Evolutionary conservation across 2,888 invertebrate species (phyloP).

Genomic region (Cephus sareptanus): DNA sequence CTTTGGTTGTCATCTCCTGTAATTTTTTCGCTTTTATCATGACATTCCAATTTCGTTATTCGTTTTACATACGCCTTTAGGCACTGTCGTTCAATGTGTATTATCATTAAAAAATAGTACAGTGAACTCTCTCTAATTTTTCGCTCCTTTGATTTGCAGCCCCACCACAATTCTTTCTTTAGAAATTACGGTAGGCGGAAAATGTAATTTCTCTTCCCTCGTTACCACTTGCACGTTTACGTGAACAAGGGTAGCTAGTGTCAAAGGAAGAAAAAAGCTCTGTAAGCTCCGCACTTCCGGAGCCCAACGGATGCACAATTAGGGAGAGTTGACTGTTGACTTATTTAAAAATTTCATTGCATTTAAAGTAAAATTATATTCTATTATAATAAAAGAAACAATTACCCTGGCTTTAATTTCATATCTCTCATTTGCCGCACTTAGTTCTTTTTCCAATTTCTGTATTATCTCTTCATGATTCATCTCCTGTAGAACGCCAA

Average conservation of each 20-base stretch:
- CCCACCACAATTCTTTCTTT: too few species aligned
- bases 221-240: too few species aligned
- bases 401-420: conserved; percentile 9
- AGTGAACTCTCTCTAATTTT: not conserved
- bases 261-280: too few species aligned
- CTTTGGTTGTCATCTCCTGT: conserved; percentile 25
- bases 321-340: not conserved
- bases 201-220: too few species aligned
- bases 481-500: not conserved
- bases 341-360: not conserved
- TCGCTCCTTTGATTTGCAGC: too few species aligned
- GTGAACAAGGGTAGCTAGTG: too few species aligned
- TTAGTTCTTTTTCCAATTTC: conserved; percentile 11
- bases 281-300: too few species aligned
- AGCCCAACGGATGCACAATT: too few species aligned
- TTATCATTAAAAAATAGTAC: not conserved
- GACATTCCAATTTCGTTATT: conserved; percentile 30
- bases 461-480: not conserved
- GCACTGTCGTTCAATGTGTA: conserved; percentile 20
- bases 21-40: conserved; percentile 21
- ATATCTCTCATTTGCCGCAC: conserved; percentile 12
- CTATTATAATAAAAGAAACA: not conserved
- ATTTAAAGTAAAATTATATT: not conserved
- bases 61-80: conserved; percentile 26
- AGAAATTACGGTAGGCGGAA: too few species aligned